Percentiles rank a stretch among this genome's conserved stretches.
Evolutionary conservation across 2,888 invertebrate genomes (phyloP).

Genomic region (Scaptodrosophila latifasciaeformis): DNA sequence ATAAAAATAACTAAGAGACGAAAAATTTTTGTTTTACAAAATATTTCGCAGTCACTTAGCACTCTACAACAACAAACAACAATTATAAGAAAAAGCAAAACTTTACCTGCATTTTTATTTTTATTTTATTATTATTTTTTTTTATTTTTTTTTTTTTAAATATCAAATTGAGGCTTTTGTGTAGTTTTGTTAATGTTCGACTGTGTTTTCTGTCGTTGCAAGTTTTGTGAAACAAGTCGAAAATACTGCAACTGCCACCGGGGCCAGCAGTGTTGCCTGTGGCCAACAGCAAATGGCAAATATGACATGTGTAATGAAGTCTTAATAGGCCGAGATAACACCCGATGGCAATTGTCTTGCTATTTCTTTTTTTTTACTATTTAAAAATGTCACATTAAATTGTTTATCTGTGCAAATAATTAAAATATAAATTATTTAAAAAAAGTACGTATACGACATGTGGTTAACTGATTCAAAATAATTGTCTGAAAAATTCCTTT

Average conservation of each 20-base stretch:
- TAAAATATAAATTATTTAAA: too few relatives aligned
- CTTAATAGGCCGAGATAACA: slow-evolving; percentile 62
- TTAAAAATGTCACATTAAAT: slow-evolving; percentile 4
- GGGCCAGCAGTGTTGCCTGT: too few relatives aligned
- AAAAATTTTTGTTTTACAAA: slow-evolving; percentile 66
- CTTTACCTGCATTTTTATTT: too few relatives aligned
- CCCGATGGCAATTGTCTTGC: slow-evolving; percentile 31
- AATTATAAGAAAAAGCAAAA: too few relatives aligned
- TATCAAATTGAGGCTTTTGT: too few relatives aligned
- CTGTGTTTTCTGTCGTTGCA: neutral
- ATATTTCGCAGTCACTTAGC: slow-evolving; percentile 50
- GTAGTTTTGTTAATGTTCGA: too few relatives aligned
- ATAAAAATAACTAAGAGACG: slow-evolving; percentile 32
- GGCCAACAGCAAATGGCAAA: slow-evolving; percentile 55
- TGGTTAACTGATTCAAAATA: slow-evolving; percentile 32
- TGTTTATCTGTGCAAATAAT: slow-evolving; percentile 41
- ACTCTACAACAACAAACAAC: too few relatives aligned
- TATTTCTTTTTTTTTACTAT: neutral
- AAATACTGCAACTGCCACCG: neutral
- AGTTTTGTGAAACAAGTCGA: neutral
- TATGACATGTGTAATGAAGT: slow-evolving; percentile 70
- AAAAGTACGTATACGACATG: slow-evolving; percentile 60
- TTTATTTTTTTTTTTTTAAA: too few relatives aligned
- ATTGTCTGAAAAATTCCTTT: slow-evolving; percentile 6
- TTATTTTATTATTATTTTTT: too few relatives aligned